Evolutionary conservation across 2,888 invertebrate genomes (phyloP).

Genomic region (Callimorpha dominula): DNA sequence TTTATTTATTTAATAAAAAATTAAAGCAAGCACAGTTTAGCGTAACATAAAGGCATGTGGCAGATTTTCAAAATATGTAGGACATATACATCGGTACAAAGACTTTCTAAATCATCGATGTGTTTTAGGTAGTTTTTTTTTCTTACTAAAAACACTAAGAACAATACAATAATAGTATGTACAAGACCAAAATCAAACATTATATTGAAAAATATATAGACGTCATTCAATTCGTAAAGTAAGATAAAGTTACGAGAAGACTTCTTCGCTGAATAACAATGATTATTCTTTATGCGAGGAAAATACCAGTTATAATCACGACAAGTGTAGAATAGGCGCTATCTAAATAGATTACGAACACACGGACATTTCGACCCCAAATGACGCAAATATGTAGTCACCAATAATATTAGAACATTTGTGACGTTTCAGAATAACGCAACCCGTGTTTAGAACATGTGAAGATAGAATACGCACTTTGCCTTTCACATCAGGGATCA

Average conservation of each 20-base stretch:
- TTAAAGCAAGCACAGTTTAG: background rate
- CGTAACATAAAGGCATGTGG: background rate
- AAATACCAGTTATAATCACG: background rate
- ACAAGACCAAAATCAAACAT: background rate
- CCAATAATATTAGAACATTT: background rate
- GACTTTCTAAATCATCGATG: no score
- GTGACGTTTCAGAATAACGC: background rate
- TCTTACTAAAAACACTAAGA: background rate
- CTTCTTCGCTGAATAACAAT: background rate
- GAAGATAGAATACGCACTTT: background rate
- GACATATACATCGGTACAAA: no score
- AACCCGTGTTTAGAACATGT: background rate
- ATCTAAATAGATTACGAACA: background rate
- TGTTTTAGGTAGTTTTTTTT: no score
- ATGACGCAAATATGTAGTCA: background rate
- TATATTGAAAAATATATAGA: background rate
- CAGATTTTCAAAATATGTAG: background rate
- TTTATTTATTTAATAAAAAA: slow-evolving; percentile 4
- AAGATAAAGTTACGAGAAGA: no score
- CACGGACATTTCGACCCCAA: background rate
- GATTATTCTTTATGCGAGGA: background rate
- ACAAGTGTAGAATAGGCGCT: background rate
- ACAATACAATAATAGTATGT: background rate
- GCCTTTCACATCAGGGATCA: background rate
- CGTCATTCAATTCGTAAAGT: no score